Evolutionary conservation across 2,113 vertebrate species (phyloP).

Genomic region (Scortum barcoo): DNA sequence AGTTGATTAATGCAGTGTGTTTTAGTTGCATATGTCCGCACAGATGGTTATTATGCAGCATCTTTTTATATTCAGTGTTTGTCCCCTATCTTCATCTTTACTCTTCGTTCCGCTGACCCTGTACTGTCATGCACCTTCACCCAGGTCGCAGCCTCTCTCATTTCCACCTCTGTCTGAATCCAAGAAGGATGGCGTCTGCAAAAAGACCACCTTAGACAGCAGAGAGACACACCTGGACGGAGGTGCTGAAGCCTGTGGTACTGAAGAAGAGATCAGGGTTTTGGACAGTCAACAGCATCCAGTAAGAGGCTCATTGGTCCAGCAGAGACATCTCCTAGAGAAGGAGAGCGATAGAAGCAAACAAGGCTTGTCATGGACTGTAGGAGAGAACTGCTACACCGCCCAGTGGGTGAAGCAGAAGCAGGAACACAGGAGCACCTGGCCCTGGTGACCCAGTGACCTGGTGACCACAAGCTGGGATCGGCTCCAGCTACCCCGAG

Average conservation of each 20-base stretch:
- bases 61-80: neutral
- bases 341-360: neutral
- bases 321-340: neutral
- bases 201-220: conserved; percentile 16
- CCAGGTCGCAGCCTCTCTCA: conserved; percentile 37
- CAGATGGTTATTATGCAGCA: neutral
- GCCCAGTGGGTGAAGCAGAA: conserved; percentile 79
- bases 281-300: neutral
- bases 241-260: neutral
- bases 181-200: neutral
- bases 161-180: conserved; percentile 25
- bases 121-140: neutral
- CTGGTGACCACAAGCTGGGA: too few relatives aligned
- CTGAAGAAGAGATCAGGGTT: neutral
- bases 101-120: neutral
- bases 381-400: conserved; percentile 59
- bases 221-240: neutral
- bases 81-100: neutral
- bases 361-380: conserved; percentile 67
- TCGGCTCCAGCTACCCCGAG: too few relatives aligned
- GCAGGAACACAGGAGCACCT: conserved; percentile 77
- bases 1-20: neutral
- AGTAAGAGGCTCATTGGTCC: neutral
- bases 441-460: conserved; percentile 84
- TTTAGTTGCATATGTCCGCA: neutral